Evolutionary conservation across 2,888 invertebrate species (phyloP).

Genomic region (Macrophya alboannulata): DNA sequence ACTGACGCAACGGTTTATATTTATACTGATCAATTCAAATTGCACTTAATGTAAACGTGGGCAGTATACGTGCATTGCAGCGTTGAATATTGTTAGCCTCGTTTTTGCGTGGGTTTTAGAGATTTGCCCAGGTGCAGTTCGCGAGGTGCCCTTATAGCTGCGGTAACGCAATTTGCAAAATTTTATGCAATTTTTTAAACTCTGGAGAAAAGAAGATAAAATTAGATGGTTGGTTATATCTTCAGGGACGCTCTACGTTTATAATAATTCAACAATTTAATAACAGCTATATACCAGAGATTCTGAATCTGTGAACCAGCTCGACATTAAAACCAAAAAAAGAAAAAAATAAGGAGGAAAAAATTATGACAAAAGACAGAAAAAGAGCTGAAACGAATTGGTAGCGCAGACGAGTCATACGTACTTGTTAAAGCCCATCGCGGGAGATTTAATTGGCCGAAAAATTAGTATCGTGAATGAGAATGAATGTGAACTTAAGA

Average conservation of each 20-base stretch:
- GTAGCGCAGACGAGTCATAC: not conserved
- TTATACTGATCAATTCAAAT: slow-evolving; percentile 28
- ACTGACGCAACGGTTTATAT: slow-evolving; percentile 3
- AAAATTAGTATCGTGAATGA: slow-evolving; percentile 21
- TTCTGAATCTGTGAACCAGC: not conserved
- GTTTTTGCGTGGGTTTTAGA: slow-evolving; percentile 16
- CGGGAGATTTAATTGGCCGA: not conserved
- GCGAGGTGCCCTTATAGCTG: not conserved
- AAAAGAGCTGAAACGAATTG: not conserved
- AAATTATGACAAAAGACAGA: not conserved
- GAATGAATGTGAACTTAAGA: not conserved
- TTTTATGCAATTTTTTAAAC: not conserved
- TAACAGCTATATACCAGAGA: not conserved
- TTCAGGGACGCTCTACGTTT: not conserved
- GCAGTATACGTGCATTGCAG: not conserved
- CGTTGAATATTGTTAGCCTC: not conserved
- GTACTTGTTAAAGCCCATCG: not conserved
- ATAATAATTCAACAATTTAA: not conserved
- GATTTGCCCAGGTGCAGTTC: slow-evolving; percentile 20
- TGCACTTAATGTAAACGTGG: slow-evolving; percentile 30
- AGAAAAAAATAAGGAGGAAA: not conserved
- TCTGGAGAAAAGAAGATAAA: not conserved
- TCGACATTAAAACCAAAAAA: not conserved
- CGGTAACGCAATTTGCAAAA: not conserved
- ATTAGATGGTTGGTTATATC: not conserved